A percentile compares a stretch with the other conserved stretches of the same genome.
phyloP scores from a whole-genome alignment of 2,797 vertebrate species.

The Octomys mimax region DNA sequence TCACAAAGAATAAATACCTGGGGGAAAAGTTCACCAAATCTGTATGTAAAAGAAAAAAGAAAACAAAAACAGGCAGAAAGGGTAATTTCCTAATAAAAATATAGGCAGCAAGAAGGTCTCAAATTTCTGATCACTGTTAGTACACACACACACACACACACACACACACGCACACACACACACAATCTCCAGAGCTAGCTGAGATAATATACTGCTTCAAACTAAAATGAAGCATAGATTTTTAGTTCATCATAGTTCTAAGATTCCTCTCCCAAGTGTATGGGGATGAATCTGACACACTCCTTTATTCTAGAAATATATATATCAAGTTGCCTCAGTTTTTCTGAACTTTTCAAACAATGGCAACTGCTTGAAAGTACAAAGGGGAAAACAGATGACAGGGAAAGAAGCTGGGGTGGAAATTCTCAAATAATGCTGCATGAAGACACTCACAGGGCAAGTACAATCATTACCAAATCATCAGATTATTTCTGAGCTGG shows the following conservation, averaged over 20 bases:
- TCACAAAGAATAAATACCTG: slow-evolving; percentile 21
- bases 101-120: neutral
- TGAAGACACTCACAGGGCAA: neutral
- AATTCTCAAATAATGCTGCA: neutral
- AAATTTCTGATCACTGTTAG: slow-evolving; percentile 32
- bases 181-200: neutral
- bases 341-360: slow-evolving; percentile 61
- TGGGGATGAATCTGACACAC: neutral
- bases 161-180: neutral
- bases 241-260: neutral
- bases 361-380: neutral
- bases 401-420: slow-evolving; percentile 10
- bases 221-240: neutral
- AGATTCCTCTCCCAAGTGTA: neutral
- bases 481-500: neutral
- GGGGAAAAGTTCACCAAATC: neutral
- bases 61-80: neutral
- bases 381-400: neutral
- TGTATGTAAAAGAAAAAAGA: neutral
- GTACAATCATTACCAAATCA: neutral
- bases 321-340: slow-evolving; percentile 50
- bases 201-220: neutral
- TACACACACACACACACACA: neutral
- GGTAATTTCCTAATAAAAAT: slow-evolving; percentile 34
- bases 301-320: slow-evolving; percentile 56